These are phyloP conservation scores for Trachymyrmex cornetzi DNA, from an alignment of 1,140 invertebrate genomes.

Conservation along the genomic window DNA sequence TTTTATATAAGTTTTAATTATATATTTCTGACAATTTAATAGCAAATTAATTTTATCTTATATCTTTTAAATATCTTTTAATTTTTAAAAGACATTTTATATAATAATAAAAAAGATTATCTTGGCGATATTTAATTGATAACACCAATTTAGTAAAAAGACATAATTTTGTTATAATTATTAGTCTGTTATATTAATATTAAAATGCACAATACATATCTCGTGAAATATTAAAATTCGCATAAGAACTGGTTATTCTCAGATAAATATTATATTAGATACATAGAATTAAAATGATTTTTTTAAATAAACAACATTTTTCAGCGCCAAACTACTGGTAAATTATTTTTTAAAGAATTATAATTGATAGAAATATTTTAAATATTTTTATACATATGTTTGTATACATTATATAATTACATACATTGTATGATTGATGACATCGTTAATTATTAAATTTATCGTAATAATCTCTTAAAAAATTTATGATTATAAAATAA, in stretches of 20 bases:
- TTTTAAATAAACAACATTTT: background rate
- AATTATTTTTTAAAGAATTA: no score
- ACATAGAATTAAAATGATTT: background rate
- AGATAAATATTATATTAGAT: background rate
- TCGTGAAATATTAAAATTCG: background rate
- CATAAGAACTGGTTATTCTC: background rate
- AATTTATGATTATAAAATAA: background rate
- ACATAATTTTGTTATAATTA: background rate
- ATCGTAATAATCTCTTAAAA: background rate
- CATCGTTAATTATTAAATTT: background rate
- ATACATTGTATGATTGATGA: no score
- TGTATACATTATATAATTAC: no score
- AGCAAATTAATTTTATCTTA: no score
- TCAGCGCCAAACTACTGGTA: no score
- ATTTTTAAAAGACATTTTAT: background rate
- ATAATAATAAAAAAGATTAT: conserved; percentile 14
- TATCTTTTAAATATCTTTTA: no score
- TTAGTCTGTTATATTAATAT: background rate
- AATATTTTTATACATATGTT: no score
- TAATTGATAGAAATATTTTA: no score
- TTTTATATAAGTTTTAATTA: background rate
- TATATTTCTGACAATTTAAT: background rate
- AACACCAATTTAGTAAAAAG: background rate
- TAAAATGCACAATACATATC: background rate
- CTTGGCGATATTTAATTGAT: background rate